phyloP scores from a whole-genome alignment of 1,140 invertebrate species.

The Pseudomyrmex pallidus region DNA sequence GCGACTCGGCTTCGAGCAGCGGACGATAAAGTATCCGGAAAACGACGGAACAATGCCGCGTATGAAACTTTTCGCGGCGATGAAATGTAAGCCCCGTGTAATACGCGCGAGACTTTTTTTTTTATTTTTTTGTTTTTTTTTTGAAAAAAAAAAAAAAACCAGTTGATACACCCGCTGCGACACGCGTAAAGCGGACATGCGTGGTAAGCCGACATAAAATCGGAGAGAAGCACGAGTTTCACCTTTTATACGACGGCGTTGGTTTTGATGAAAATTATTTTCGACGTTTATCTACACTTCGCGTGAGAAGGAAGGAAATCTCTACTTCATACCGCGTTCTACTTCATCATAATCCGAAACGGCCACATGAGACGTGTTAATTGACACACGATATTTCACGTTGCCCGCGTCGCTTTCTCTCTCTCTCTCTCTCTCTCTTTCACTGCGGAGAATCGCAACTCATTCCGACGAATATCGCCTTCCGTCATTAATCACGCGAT shows the following conservation, averaged over 20 bases:
- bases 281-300: slow-evolving; percentile 20
- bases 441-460: slow-evolving; percentile 28
- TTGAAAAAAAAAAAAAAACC: slow-evolving; percentile 21
- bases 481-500: slow-evolving; percentile 55
- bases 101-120: neutral
- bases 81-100: slow-evolving; percentile 21
- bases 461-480: slow-evolving; percentile 53
- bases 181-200: neutral
- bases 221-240: slow-evolving; percentile 7
- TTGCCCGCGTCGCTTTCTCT: neutral
- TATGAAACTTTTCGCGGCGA: neutral
- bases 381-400: slow-evolving; percentile 57
- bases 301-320: slow-evolving; percentile 37
- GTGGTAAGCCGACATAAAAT: neutral
- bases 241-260: neutral
- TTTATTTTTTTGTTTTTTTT: too few relatives aligned
- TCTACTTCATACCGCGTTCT: slow-evolving; percentile 20
- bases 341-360: slow-evolving; percentile 48
- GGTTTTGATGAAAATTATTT: slow-evolving; percentile 36
- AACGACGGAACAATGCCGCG: slow-evolving; percentile 11
- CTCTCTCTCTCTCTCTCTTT: too few relatives aligned
- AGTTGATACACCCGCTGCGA: neutral
- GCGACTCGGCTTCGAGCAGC: slow-evolving; percentile 9
- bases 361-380: slow-evolving; percentile 44
- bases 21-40: slow-evolving; percentile 30